Percentiles rank a stretch among this genome's conserved stretches.
These are phyloP conservation scores for Maconellicoccus hirsutus DNA, from an alignment of 1,140 invertebrate species.

Conservation along the genomic window DNA sequence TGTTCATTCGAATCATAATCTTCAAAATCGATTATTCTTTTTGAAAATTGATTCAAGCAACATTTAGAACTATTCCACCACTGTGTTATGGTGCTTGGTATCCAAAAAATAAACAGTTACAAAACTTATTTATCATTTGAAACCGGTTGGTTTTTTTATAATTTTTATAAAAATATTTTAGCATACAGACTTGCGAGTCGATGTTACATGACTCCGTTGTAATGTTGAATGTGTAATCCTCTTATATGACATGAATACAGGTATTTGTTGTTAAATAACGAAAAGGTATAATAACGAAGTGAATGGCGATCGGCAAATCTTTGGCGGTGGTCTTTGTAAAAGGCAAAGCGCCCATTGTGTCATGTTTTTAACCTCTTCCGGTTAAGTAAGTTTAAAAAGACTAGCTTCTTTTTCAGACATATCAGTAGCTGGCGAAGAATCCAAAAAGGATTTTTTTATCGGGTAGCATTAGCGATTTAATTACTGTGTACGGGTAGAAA, in stretches of 20 bases:
- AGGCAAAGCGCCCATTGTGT: background rate
- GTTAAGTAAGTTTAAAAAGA: slow-evolving; percentile 2
- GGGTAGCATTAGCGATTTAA: background rate
- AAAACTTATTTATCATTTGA: background rate
- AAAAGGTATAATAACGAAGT: slow-evolving; percentile 14
- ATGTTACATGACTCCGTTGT: background rate
- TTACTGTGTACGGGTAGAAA: background rate
- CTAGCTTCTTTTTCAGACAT: background rate
- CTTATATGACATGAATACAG: slow-evolving; percentile 19
- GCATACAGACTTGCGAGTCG: background rate
- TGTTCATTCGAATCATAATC: background rate
- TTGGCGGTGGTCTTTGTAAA: slow-evolving; percentile 19
- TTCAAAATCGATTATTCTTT: no score
- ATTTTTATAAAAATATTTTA: background rate
- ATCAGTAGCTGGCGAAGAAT: background rate
- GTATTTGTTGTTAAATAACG: slow-evolving; percentile 21
- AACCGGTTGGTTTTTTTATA: background rate
- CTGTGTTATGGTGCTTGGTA: background rate
- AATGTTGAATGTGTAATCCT: slow-evolving; percentile 8
- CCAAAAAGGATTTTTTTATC: background rate
- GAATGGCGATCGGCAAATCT: slow-evolving; percentile 20
- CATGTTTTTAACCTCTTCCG: slow-evolving; percentile 16
- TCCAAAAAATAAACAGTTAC: background rate
- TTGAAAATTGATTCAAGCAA: no score
- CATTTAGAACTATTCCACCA: background rate